phyloP scores from a whole-genome alignment of 2,113 vertebrate genomes.

The Chamaea fasciata region DNA sequence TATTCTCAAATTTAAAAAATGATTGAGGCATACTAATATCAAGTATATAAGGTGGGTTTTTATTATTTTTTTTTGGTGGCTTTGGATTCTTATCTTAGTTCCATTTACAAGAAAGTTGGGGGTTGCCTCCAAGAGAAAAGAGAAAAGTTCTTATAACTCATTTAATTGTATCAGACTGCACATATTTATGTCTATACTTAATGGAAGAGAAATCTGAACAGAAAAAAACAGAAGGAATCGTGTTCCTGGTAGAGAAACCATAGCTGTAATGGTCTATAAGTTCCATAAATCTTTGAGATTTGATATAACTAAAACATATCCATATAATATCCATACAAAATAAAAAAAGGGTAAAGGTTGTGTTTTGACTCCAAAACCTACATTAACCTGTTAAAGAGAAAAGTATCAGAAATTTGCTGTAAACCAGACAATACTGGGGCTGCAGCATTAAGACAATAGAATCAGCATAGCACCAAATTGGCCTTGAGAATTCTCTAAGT shows the following conservation, averaged over 20 bases:
- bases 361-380: background rate
- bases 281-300: background rate
- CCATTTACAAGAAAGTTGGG: background rate
- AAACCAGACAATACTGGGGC: background rate
- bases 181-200: background rate
- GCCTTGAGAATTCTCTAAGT: background rate
- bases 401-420: background rate
- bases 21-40: background rate
- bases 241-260: background rate
- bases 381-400: background rate
- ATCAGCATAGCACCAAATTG: background rate
- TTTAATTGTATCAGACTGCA: background rate
- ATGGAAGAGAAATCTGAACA: background rate
- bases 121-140: background rate
- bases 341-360: background rate
- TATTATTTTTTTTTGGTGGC: background rate
- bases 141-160: background rate
- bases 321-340: rapidly evolving
- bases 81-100: background rate
- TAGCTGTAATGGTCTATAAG: background rate
- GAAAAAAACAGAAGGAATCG: background rate
- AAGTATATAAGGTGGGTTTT: background rate
- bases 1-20: background rate
- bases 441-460: background rate
- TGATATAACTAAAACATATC: background rate